Conservation (phyloP, 2,888 invertebrate species). For the Hecatera dysodea region DNA sequence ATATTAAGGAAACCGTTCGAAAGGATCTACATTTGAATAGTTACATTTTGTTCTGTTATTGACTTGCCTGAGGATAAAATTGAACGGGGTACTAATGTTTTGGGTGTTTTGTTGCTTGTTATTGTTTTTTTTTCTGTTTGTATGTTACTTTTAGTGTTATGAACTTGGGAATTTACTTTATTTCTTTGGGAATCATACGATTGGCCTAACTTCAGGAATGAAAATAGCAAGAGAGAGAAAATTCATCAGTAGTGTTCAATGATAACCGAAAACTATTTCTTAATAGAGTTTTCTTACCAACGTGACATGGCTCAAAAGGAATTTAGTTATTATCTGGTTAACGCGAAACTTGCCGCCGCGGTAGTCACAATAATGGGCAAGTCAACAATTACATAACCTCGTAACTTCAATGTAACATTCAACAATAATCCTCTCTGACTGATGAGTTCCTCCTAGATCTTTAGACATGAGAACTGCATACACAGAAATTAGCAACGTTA, state of each 20-base stretch:
- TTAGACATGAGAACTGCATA: too few species aligned
- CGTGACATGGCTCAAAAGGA: background rate
- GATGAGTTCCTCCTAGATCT: too few species aligned
- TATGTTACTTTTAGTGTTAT: background rate
- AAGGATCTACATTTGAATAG: slow-evolving; percentile 70
- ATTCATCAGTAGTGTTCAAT: background rate
- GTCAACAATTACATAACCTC: slow-evolving; percentile 59
- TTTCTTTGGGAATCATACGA: background rate
- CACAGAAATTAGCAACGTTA: too few species aligned
- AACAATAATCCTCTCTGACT: too few species aligned
- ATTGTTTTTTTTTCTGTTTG: slow-evolving; percentile 10
- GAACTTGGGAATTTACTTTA: background rate
- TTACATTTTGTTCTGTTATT: slow-evolving; percentile 59
- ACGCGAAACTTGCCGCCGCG: slow-evolving; percentile 33
- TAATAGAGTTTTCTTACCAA: background rate
- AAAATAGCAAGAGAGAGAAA: background rate
- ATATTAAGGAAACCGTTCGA: slow-evolving; percentile 70
- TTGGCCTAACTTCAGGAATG: too few species aligned
- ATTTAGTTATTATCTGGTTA: slow-evolving; percentile 29
- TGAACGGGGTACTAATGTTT: slow-evolving; percentile 53
- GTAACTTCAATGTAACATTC: slow-evolving; percentile 26
- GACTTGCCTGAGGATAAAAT: slow-evolving; percentile 61
- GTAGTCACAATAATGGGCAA: slow-evolving; percentile 53
- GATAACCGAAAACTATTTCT: too few species aligned
- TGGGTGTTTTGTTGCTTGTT: slow-evolving; percentile 27